Evolutionary conservation across 1,140 invertebrate genomes (phyloP).

Genomic region (Trichoplusia ni): DNA sequence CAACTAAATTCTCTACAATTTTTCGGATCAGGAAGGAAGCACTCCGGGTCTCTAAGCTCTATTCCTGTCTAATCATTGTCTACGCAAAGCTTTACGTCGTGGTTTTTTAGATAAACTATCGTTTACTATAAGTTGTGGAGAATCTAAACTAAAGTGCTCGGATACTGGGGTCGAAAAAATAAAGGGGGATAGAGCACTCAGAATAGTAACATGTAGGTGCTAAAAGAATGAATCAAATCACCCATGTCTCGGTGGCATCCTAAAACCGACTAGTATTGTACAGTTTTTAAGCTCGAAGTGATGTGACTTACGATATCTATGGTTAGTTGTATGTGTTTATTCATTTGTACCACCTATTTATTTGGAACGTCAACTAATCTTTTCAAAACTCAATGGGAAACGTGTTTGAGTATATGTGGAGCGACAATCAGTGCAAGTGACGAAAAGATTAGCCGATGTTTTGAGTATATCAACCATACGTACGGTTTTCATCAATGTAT

Average conservation of each 20-base stretch:
- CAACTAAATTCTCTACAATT: conserved; percentile 64
- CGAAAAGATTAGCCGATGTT: conserved; percentile 57
- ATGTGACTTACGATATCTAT: conserved; percentile 80
- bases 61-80: conserved; percentile 55
- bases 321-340: conserved; percentile 62
- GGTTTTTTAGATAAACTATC: conserved; percentile 32
- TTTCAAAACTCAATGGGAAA: too few relatives aligned
- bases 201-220: conserved; percentile 43
- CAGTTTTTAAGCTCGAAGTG: conserved; percentile 63
- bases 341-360: conserved; percentile 35
- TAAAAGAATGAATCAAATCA: conserved; percentile 42
- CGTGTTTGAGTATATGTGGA: too few relatives aligned
- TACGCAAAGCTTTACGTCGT: conserved; percentile 75
- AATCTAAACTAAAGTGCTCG: conserved; percentile 49
- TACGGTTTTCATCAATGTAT: conserved; percentile 80
- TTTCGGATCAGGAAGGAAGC: conserved; percentile 61
- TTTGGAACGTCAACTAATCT: conserved; percentile 55
- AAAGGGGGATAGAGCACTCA: conserved; percentile 46
- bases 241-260: conserved; percentile 42
- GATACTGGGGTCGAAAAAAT: conserved; percentile 44
- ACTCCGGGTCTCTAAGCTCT: conserved; percentile 64
- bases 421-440: too few relatives aligned
- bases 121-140: conserved; percentile 37
- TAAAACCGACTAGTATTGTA: conserved; percentile 49
- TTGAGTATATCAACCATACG: conserved; percentile 59